Conservation (phyloP, 2,888 invertebrate genomes). For the Eupithecia subfuscata region DNA sequence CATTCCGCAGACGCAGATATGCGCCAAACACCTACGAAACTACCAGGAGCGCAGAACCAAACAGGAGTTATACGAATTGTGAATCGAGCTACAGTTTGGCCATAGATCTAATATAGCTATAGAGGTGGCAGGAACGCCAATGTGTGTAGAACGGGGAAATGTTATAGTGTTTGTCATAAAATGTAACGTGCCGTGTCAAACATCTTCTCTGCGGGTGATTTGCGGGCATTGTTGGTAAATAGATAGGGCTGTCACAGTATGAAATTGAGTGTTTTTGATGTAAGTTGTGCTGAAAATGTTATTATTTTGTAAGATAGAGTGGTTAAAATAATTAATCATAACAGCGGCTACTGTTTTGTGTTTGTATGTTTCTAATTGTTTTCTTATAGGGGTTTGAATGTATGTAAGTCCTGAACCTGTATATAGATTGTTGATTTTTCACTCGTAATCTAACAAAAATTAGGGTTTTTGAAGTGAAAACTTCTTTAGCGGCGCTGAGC, state of each 20-base stretch:
- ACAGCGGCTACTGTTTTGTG: too few species aligned
- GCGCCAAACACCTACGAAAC: conserved; percentile 43
- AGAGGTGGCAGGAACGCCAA: conserved; percentile 47
- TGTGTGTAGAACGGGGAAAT: conserved; percentile 26
- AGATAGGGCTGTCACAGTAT: conserved; percentile 59
- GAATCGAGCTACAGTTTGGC: conserved; percentile 7
- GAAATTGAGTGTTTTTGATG: background rate
- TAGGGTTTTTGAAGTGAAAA: background rate
- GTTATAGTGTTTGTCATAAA: conserved; percentile 46
- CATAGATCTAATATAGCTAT: conserved; percentile 25
- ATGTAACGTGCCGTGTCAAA: conserved; percentile 60
- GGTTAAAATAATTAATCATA: too few species aligned
- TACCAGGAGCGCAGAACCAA: conserved; percentile 41
- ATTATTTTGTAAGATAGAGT: background rate
- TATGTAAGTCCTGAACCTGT: background rate
- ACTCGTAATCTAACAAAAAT: background rate
- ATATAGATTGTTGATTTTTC: background rate
- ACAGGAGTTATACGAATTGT: conserved; percentile 8
- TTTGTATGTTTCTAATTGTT: too few species aligned
- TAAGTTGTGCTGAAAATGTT: background rate
- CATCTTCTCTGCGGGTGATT: conserved; percentile 76
- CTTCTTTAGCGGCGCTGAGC: too few species aligned
- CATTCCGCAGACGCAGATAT: conserved; percentile 35
- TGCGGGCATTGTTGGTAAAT: conserved; percentile 65
- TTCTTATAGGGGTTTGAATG: too few species aligned